These are phyloP conservation scores for Itoplectis maculator DNA, from an alignment of 2,888 invertebrate species.

Conservation along the genomic window DNA sequence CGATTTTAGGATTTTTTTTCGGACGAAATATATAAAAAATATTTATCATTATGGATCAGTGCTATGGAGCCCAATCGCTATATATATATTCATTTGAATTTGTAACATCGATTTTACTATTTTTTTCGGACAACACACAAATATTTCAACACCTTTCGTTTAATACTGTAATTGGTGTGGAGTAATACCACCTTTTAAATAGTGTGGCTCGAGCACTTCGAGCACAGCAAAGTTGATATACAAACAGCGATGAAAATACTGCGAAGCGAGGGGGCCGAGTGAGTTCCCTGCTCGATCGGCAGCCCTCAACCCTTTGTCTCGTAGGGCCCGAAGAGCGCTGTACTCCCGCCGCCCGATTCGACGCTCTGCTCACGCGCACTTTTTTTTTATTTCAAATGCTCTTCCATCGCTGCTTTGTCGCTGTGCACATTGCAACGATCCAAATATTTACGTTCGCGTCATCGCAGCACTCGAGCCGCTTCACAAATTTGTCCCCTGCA, in stretches of 20 bases:
- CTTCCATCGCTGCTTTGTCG: constrained; percentile 40
- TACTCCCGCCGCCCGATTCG: constrained; percentile 13
- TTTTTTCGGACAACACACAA: no score
- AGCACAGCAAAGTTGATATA: constrained; percentile 55
- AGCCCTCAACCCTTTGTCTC: constrained; percentile 28
- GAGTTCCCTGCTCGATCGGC: background rate
- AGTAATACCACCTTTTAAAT: no score
- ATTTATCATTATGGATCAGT: no score
- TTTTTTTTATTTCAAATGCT: constrained; percentile 26
- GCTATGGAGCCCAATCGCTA: no score
- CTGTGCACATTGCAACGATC: background rate
- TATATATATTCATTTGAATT: no score
- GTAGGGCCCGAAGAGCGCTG: background rate
- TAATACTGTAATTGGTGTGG: no score
- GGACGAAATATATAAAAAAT: no score
- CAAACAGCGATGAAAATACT: constrained; percentile 60
- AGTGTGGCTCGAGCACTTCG: constrained; percentile 20
- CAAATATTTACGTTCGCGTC: constrained; percentile 48
- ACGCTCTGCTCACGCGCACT: constrained; percentile 12
- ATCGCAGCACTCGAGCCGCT: background rate
- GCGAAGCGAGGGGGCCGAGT: constrained; percentile 29
- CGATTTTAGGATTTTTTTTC: no score
- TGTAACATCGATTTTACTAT: no score
- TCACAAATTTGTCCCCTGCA: no score
- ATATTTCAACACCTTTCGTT: no score